These are phyloP conservation scores for Phaethon lepturus DNA, from an alignment of 2,113 vertebrate genomes.

Conservation along the genomic window DNA sequence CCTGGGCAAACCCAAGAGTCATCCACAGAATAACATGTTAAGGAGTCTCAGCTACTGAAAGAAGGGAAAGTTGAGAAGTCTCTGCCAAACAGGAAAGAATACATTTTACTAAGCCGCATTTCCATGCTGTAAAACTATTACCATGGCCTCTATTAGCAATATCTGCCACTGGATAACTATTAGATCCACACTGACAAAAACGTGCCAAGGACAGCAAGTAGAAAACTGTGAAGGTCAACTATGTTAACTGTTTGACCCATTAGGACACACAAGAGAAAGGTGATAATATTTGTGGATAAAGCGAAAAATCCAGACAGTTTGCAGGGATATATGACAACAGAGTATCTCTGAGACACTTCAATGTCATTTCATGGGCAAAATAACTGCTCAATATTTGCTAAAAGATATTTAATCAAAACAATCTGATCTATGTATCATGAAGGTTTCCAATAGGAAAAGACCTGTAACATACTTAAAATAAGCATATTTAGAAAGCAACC, in stretches of 20 bases:
- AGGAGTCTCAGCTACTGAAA: neutral
- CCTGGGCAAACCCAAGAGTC: neutral
- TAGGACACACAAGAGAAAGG: neutral
- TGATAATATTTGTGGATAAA: neutral
- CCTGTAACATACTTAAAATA: neutral
- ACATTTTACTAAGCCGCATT: neutral
- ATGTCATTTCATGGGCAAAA: neutral
- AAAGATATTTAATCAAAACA: neutral
- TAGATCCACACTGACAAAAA: neutral
- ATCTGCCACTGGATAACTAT: neutral
- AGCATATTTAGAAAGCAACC: neutral
- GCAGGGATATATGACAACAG: neutral
- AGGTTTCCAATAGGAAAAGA: neutral
- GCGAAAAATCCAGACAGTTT: neutral
- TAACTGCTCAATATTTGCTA: neutral
- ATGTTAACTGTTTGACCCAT: neutral
- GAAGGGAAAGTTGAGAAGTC: neutral
- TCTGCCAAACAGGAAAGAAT: neutral
- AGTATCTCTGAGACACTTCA: neutral
- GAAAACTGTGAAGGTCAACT: neutral
- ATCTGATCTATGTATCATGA: neutral
- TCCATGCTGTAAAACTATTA: neutral
- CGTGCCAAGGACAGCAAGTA: fast-evolving
- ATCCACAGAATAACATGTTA: neutral
- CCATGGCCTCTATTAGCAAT: neutral